Evolutionary conservation across 2,888 invertebrate genomes (phyloP), one percentile per base, ranked within the genome.

Genomic region (Chalcosyrphus nemorum): DNA sequence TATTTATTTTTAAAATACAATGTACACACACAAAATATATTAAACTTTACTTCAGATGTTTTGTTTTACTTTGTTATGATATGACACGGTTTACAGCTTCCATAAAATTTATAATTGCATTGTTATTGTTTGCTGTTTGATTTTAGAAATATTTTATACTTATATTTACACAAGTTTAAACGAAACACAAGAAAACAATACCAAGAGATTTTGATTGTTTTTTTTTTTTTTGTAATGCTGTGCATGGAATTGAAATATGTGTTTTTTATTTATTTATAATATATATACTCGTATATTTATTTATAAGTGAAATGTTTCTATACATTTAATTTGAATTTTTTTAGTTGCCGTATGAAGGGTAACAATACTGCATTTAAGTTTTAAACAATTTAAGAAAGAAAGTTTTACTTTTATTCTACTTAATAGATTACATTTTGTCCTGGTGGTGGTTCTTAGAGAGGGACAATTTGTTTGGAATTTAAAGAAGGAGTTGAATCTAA

Each of bases 341-440:
- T 15, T 57, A 84, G 80, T 74, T 84, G 78, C 74, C 84, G 41
- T 57, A 19, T 65, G 80, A 84, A 80, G 70, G 84, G 78, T 80
- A 80, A 84, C 80, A 80, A 84, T 84, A 80, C 82, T 84, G 82
- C 82, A 84, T 84, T 84, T 78, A 84, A 68, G 41, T 59, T 65
- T 41, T 19, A 52, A 57, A 68, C 43, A 19, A 38, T 71, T 41
- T 66, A 21, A 61, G 11, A 72, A 21, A 61, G 11, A 54, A 52
- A 17, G 38, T 32, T 54, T 56, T 43, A n/a, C 4, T 17, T 38
- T 29, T 52, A 29, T 11, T 54, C 11, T 29, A 47, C 7, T 68
- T 75, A 7, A 52, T 57, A 43, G 59, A 11, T 68, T 45, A 15
- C 13, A 70, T 45, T 6, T 17, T 68, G 52, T 1, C 57, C 6